These are phyloP conservation scores for Eupsilia transversa DNA, from an alignment of 2,888 invertebrate species.

Conservation along the genomic window DNA sequence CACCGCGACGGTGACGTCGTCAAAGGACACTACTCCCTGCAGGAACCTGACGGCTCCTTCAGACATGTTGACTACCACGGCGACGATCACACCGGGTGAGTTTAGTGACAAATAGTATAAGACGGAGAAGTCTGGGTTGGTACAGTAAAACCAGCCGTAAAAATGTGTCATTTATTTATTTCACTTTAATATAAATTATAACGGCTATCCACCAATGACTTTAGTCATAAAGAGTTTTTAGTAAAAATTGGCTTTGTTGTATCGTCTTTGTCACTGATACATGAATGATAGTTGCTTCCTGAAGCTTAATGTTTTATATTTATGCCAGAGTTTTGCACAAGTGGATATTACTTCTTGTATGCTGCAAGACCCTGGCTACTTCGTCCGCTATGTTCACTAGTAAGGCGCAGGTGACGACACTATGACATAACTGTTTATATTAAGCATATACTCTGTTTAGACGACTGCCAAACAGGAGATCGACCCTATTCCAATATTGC, in stretches of 20 bases:
- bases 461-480: no score
- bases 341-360: neutral
- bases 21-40: constrained; percentile 76
- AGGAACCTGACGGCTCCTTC: constrained; percentile 88
- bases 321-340: no score
- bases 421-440: neutral
- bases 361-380: neutral
- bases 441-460: neutral
- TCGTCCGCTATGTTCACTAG: neutral
- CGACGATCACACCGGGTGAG: constrained; percentile 82
- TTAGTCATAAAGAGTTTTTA: neutral
- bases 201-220: neutral
- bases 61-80: constrained; percentile 88
- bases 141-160: neutral
- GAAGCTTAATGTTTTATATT: no score
- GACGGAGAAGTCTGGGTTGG: neutral
- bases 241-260: neutral
- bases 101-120: neutral
- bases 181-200: neutral
- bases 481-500: no score
- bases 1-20: constrained; percentile 86
- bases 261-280: neutral
- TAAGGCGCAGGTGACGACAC: neutral
- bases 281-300: neutral
- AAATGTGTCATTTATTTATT: neutral